These are phyloP conservation scores for Acanthurus lineatus DNA, from an alignment of 2,797 vertebrate genomes.

Conservation along the genomic window DNA sequence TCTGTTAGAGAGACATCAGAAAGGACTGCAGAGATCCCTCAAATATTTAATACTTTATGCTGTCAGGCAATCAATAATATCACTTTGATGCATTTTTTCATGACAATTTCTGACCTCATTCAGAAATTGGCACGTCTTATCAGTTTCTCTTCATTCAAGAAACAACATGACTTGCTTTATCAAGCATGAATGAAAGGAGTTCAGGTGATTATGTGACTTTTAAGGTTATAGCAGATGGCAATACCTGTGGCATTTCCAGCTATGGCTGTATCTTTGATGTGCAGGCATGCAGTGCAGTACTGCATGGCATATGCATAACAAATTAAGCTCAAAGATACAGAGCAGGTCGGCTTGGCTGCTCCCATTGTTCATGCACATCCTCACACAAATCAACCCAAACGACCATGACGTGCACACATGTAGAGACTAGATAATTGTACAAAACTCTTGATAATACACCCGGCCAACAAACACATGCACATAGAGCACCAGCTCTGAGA, in stretches of 20 bases:
- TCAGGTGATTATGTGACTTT: not conserved
- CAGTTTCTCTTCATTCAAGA: not conserved
- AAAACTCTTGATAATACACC: not conserved
- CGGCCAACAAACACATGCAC: not conserved
- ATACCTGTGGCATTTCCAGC: conserved; percentile 46
- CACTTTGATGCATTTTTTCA: conserved; percentile 42
- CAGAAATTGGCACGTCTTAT: not conserved
- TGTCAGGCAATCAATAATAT: conserved; percentile 30
- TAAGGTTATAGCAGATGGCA: conserved; percentile 17
- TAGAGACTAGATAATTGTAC: conserved; percentile 2
- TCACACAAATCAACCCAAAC: not conserved
- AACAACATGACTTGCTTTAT: not conserved
- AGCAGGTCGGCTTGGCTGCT: not conserved
- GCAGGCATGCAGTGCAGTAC: not conserved
- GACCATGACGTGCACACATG: not conserved
- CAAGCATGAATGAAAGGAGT: conserved; percentile 6
- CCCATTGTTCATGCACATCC: conserved; percentile 14
- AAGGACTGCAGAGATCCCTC: conserved; percentile 4
- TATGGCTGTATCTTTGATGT: conserved; percentile 48
- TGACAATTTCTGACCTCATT: conserved; percentile 8
- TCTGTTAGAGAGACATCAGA: conserved; percentile 22
- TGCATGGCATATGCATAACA: conserved; percentile 41
- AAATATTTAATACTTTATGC: conserved; percentile 41
- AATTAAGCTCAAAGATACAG: conserved; percentile 23
- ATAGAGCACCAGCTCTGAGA: not conserved